Base-by-base conservation (phyloP, 1,140 invertebrate species). In the Eubasilissa regina region DNA sequence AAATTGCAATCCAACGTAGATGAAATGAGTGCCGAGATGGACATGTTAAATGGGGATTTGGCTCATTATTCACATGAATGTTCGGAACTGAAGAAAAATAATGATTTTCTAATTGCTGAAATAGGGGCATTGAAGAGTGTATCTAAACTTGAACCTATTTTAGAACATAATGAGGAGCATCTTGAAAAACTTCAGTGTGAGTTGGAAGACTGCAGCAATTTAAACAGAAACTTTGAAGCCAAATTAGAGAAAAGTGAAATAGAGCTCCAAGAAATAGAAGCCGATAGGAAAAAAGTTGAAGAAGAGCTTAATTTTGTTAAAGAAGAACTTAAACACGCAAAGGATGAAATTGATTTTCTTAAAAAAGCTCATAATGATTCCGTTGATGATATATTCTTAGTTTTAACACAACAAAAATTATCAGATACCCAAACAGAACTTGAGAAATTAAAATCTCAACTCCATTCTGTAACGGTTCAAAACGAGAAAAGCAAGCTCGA, bases 121-220 rank as follows among this genome's bases (percentile, higher is more conserved):
- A 88, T 93, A 80, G 89, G 92, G 15, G 87, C 89, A 21, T 87
- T 90, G 75, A 92, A 92, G 85, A 90, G 90, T 83, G 89, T 90
- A 10, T 88, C 88, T 43, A 92, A 92, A 80, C 85, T 93, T 68
- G 91, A 93, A 84, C 92, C 92, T 10, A 93, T 93, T 68, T 90
- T 91, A 58, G 92, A 93, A 86, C 90, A 91, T 3, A 92, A 93
- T 83, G 92, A 93, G 87, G 92, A 93, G 79, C 92, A 91, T 81
- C 84, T 92, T 48, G 85, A 89, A 0, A 88, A 90, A 79, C 84
- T 93, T 81, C 92, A 93, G 85, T 86, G 87, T 0, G 91, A 92
- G 85, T 83, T 93, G 58, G 92, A 92, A 48, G 90, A 91, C 81
- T 88, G 85, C 48, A 89, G 85, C 75, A 88, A 85, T 78, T 85